phyloP scores from a whole-genome alignment of 2,113 vertebrate genomes.

The Argyrosomus japonicus region DNA sequence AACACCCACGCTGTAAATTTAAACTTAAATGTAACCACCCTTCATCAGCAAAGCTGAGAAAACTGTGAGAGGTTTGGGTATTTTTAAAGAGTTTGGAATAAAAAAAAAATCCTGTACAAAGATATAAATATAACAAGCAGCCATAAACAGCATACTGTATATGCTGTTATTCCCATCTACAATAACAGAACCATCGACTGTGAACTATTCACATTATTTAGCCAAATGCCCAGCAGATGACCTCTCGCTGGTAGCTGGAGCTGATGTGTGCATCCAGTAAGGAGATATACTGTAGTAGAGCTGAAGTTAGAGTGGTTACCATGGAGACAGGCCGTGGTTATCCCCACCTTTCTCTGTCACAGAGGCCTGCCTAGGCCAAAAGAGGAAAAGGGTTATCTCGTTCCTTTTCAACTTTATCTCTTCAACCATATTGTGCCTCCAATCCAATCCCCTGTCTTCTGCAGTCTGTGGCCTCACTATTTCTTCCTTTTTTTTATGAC shows the following conservation, averaged over 20 bases:
- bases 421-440: constrained; percentile 62
- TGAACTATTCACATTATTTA: neutral
- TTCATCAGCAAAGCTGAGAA: neutral
- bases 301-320: constrained; percentile 38
- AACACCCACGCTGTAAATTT: neutral
- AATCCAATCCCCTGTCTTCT: constrained; percentile 60
- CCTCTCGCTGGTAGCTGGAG: neutral
- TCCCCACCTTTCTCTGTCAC: constrained; percentile 39
- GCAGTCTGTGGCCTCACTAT: constrained; percentile 49
- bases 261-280: neutral
- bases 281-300: neutral
- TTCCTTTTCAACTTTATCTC: constrained; percentile 70
- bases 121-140: neutral
- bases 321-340: constrained; percentile 31
- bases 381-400: constrained; percentile 54
- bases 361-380: constrained; percentile 39
- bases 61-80: neutral
- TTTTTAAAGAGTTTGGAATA: neutral
- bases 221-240: neutral
- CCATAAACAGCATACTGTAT: neutral
- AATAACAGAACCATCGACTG: neutral
- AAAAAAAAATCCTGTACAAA: neutral
- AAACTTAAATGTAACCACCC: neutral
- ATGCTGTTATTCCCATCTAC: neutral
- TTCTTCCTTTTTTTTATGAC: constrained; percentile 54